phyloP scores from a whole-genome alignment of 2,113 vertebrate genomes.

The Theristicus caerulescens region DNA sequence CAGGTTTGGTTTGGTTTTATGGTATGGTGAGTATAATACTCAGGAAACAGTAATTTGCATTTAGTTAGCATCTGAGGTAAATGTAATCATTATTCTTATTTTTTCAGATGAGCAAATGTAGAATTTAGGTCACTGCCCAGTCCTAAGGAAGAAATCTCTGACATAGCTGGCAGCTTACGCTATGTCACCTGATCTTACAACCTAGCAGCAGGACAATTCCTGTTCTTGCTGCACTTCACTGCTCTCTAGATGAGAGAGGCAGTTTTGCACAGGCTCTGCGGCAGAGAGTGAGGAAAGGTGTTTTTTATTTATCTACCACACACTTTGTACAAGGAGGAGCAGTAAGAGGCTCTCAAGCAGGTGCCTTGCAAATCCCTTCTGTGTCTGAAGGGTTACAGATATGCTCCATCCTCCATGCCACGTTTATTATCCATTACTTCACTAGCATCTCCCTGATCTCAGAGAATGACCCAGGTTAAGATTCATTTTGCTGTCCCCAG shows the following conservation, averaged over 20 bases:
- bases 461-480: rapidly evolving
- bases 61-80: background rate
- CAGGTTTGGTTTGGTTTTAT: background rate
- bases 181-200: rapidly evolving
- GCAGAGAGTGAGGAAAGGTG: rapidly evolving
- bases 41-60: background rate
- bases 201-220: no score
- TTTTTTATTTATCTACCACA: rapidly evolving
- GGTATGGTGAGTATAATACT: background rate
- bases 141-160: background rate
- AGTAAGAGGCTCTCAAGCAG: background rate
- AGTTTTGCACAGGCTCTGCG: background rate
- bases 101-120: background rate
- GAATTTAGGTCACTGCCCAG: background rate
- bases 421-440: background rate
- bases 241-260: no score
- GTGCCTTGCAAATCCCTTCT: background rate
- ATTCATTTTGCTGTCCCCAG: background rate
- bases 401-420: no score
- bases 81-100: background rate
- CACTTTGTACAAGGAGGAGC: background rate
- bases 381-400: background rate
- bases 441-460: background rate
- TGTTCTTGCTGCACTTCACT: rapidly evolving
- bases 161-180: rapidly evolving